Percentiles rank a stretch among this genome's conserved stretches.
Evolutionary conservation across 1,140 invertebrate species (phyloP).

Genomic region (Matsumurasca onukii): DNA sequence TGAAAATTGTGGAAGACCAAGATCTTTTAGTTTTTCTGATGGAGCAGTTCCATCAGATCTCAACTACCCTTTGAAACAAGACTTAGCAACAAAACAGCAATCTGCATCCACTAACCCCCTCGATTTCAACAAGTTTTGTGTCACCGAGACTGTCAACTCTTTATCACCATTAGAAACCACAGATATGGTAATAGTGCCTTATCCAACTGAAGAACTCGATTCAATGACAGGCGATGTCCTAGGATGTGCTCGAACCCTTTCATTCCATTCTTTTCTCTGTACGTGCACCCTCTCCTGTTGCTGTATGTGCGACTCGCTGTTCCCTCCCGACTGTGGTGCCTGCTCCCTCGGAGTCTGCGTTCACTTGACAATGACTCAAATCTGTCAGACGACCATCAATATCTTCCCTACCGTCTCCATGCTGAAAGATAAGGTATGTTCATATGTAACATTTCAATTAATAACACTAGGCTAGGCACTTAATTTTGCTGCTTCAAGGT

Average conservation of each 20-base stretch:
- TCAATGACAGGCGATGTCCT: not conserved
- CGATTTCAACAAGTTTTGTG: conserved; percentile 3
- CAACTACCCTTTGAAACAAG: not conserved
- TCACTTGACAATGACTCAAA: not conserved
- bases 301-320: conserved; percentile 3
- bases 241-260: conserved; percentile 2
- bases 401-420: not conserved
- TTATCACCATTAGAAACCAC: not conserved
- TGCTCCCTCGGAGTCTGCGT: not conserved
- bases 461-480: too few species aligned
- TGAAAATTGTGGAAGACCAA: conserved; percentile 2
- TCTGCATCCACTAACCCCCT: not conserved
- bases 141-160: conserved; percentile 2
- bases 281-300: not conserved
- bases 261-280: conserved; percentile 3
- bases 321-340: conserved; percentile 5
- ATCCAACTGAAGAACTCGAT: not conserved
- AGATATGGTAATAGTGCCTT: conserved; percentile 8
- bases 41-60: not conserved
- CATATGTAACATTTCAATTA: too few species aligned
- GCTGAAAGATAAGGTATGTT: not conserved
- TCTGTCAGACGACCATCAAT: not conserved
- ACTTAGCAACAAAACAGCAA: not conserved
- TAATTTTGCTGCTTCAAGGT: too few species aligned
- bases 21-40: conserved; percentile 13